Evolutionary conservation across 2,113 vertebrate genomes (phyloP).

Genomic region (Brachionichthys hirsutus): DNA sequence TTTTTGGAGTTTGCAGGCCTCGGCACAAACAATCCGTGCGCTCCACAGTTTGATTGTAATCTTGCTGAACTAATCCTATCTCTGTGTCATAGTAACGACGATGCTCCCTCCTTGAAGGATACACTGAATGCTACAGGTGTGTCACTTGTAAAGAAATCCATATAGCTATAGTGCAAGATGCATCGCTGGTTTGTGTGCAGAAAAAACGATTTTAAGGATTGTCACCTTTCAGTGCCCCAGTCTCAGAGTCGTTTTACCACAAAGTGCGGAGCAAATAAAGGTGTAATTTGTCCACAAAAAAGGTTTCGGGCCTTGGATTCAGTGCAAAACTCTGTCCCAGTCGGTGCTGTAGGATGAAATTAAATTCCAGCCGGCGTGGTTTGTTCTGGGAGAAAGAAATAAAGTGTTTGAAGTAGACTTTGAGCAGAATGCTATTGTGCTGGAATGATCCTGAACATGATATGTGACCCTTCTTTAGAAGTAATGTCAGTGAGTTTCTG

Average conservation of each 20-base stretch:
- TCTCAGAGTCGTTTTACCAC: constrained; percentile 18
- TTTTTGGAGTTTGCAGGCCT: neutral
- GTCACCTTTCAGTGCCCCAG: neutral
- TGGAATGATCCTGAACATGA: no score
- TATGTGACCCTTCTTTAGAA: neutral
- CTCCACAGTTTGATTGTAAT: neutral
- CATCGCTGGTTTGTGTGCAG: constrained; percentile 1
- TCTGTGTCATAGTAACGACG: neutral
- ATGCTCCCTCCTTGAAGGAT: neutral
- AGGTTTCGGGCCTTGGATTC: neutral
- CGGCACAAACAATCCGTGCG: neutral
- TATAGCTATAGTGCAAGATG: neutral
- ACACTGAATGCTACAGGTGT: neutral
- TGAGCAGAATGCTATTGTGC: no score
- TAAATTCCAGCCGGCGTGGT: neutral
- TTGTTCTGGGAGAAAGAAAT: neutral
- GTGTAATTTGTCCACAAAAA: neutral
- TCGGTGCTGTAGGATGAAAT: neutral
- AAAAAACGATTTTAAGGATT: constrained; percentile 21
- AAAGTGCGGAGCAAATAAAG: constrained; percentile 22
- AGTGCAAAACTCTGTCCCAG: constrained; percentile 9
- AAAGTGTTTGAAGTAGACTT: neutral
- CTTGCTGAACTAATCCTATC: neutral
- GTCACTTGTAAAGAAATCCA: neutral
- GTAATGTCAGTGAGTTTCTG: neutral